Percentiles rank a stretch among this genome's conserved stretches.
Conservation (phyloP, 2,113 vertebrate species). For the Corvus cornix region DNA sequence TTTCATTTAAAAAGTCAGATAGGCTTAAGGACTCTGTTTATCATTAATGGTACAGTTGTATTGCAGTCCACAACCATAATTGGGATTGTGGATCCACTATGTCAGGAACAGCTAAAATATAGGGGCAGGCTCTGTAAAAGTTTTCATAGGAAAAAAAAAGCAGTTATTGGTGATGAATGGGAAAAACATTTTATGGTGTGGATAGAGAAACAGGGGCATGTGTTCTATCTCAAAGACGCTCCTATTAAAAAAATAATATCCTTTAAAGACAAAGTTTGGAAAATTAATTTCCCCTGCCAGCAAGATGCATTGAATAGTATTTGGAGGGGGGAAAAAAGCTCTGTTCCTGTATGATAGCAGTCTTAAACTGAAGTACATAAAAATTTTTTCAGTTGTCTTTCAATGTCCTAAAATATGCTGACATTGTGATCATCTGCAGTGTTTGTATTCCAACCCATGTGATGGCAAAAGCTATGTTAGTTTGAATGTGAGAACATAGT, state of each 20-base stretch:
- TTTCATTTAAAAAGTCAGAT: not conserved
- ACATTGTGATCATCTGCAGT: not conserved
- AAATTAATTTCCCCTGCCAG: constrained; percentile 53
- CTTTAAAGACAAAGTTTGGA: constrained; percentile 39
- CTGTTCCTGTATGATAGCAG: not conserved
- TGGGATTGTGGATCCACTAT: not conserved
- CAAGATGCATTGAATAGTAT: not conserved
- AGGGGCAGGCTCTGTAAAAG: constrained; percentile 3
- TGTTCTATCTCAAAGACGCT: constrained; percentile 54
- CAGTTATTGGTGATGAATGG: constrained; percentile 34
- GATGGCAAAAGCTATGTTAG: not conserved
- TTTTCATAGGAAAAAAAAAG: not conserved
- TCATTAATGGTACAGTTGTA: not conserved
- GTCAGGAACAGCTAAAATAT: not conserved
- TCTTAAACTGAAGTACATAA: not conserved
- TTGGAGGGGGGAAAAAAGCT: not conserved
- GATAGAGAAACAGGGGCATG: constrained; percentile 28
- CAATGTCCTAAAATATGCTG: not conserved
- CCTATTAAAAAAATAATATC: constrained; percentile 60
- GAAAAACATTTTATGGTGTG: constrained; percentile 45
- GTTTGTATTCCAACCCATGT: not conserved
- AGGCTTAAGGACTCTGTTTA: not conserved
- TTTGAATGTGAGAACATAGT: not conserved
- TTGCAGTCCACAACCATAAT: not conserved
- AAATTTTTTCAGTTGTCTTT: not conserved